phyloP scores from a whole-genome alignment of 2,888 invertebrate genomes.

The Tachina lurida region DNA sequence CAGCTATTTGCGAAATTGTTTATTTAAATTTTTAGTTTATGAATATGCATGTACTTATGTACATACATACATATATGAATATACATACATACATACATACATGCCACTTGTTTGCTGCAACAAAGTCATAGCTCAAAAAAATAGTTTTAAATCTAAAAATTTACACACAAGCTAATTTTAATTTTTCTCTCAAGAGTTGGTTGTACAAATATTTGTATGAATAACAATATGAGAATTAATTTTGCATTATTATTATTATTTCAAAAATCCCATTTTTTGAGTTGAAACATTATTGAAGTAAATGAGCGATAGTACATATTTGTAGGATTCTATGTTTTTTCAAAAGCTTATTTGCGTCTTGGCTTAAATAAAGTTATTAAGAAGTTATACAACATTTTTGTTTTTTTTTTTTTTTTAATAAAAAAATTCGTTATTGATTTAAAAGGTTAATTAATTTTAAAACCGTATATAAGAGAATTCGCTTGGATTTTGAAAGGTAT shows the following conservation, averaged over 20 bases:
- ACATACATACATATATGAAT: not conserved
- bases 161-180: too few species aligned
- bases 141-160: too few species aligned
- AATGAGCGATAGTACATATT: not conserved
- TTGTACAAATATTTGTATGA: too few species aligned
- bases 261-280: too few species aligned
- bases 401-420: not conserved
- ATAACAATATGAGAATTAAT: too few species aligned
- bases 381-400: slow-evolving; percentile 1
- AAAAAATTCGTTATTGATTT: slow-evolving; percentile 22
- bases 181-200: too few species aligned
- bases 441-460: slow-evolving; percentile 39
- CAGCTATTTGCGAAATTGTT: not conserved
- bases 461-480: not conserved
- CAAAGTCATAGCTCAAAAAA: too few species aligned
- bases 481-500: slow-evolving; percentile 25
- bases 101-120: too few species aligned
- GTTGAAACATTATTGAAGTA: too few species aligned
- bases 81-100: not conserved
- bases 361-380: slow-evolving; percentile 26
- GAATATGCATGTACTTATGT: not conserved
- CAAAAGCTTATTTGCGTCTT: not conserved
- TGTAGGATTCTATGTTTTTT: slow-evolving; percentile 2
- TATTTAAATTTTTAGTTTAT: not conserved
- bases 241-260: too few species aligned